These are phyloP conservation scores for Phylloscopus trochilus DNA, from an alignment of 2,113 vertebrate genomes.

Conservation along the genomic window DNA sequence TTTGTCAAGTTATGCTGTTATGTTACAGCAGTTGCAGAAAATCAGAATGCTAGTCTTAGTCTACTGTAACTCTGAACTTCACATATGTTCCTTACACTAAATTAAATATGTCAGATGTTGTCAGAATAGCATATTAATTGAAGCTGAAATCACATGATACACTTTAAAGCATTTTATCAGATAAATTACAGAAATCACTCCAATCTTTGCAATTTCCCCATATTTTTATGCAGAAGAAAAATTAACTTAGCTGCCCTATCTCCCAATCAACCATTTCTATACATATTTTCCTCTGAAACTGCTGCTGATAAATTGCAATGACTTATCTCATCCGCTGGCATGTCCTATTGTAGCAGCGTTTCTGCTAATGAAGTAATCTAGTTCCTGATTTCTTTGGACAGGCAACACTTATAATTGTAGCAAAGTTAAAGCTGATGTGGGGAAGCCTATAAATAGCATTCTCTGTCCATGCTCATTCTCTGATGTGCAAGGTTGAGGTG, in stretches of 20 bases:
- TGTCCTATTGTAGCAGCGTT: background rate
- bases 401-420: background rate
- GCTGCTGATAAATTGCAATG: background rate
- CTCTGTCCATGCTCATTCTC: background rate
- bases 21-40: background rate
- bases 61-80: constrained; percentile 1
- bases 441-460: background rate
- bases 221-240: background rate
- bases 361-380: background rate
- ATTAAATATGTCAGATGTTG: background rate
- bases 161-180: background rate
- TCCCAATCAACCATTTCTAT: background rate
- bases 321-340: background rate
- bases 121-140: background rate
- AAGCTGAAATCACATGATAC: background rate
- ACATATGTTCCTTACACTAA: background rate
- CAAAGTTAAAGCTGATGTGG: background rate
- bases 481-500: background rate
- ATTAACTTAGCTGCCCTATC: background rate
- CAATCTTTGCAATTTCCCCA: background rate
- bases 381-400: background rate
- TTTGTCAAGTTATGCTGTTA: background rate
- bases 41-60: background rate
- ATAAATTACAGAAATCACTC: background rate
- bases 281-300: background rate